These are phyloP conservation scores for Mobula hypostoma DNA, from an alignment of 2,113 vertebrate species.

Conservation along the genomic window DNA sequence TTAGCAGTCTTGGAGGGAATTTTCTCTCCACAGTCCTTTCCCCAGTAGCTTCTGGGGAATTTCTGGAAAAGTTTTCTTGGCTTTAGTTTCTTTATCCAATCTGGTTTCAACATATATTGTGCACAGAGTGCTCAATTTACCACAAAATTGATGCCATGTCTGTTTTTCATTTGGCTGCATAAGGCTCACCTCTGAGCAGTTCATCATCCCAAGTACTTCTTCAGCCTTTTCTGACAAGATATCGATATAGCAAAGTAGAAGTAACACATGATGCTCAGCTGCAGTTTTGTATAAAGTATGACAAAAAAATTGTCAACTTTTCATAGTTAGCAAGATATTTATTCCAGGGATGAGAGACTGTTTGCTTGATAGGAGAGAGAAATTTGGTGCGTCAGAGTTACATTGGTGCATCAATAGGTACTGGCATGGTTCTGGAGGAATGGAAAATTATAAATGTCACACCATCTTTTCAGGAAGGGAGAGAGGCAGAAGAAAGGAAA, in stretches of 20 bases:
- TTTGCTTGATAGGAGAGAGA: background rate
- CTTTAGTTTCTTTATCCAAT: background rate
- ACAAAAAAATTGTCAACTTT: background rate
- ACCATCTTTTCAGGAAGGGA: no score
- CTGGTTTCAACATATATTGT: background rate
- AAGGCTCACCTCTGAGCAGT: slow-evolving; percentile 15
- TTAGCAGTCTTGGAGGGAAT: slow-evolving; percentile 7
- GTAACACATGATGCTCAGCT: background rate
- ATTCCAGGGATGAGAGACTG: background rate
- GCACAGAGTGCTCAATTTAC: background rate
- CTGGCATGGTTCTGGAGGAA: no score
- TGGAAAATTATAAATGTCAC: no score
- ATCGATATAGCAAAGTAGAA: background rate
- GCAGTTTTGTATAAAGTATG: background rate
- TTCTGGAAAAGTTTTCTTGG: slow-evolving; percentile 10
- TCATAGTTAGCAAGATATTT: background rate
- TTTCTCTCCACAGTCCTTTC: background rate
- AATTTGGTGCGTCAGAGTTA: background rate
- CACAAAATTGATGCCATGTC: slow-evolving; percentile 20
- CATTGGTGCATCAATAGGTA: background rate
- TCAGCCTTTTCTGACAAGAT: background rate
- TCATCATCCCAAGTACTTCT: background rate
- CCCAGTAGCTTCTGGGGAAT: background rate
- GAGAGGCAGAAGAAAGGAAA: no score
- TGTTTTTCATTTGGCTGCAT: background rate